Evolutionary conservation across 1,140 invertebrate species (phyloP).

Genomic region (Bombus soroeensis): DNA sequence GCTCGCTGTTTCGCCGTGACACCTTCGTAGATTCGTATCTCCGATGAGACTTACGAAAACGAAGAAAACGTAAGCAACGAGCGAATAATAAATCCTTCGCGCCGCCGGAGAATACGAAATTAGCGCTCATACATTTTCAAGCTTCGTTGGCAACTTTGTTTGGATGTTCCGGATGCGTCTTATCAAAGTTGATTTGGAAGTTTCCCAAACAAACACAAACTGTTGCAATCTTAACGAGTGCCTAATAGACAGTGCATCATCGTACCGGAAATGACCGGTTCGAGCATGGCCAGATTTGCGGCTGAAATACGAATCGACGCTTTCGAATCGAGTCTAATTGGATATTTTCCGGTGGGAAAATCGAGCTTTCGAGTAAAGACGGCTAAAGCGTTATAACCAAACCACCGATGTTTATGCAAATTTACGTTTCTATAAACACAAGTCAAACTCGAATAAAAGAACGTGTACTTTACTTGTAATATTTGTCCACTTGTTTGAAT

Average conservation of each 20-base stretch:
- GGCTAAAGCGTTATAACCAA: too few relatives aligned
- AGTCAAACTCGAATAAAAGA: too few relatives aligned
- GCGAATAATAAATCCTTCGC: constrained; percentile 15
- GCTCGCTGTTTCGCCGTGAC: neutral
- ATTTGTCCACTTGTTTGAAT: too few relatives aligned
- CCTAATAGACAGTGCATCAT: neutral
- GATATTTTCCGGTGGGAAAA: too few relatives aligned
- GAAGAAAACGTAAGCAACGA: constrained; percentile 5
- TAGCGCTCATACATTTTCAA: constrained; percentile 28
- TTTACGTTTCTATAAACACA: too few relatives aligned
- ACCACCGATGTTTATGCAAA: too few relatives aligned
- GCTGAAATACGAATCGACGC: neutral
- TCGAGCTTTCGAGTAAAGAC: too few relatives aligned
- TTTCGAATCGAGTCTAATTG: too few relatives aligned
- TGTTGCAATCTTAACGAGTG: constrained; percentile 26
- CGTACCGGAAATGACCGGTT: neutral
- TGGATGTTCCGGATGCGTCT: neutral
- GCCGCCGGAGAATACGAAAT: constrained; percentile 23
- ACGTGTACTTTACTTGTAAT: too few relatives aligned
- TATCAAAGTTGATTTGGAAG: constrained; percentile 41
- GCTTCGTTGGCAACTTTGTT: constrained; percentile 20
- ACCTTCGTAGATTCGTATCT: too few relatives aligned
- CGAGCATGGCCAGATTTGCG: neutral
- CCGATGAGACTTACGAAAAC: neutral
- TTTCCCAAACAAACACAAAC: constrained; percentile 28